These are phyloP conservation scores for Agrenia bidenticulata DNA, from an alignment of 2,888 invertebrate species.

Conservation along the genomic window DNA sequence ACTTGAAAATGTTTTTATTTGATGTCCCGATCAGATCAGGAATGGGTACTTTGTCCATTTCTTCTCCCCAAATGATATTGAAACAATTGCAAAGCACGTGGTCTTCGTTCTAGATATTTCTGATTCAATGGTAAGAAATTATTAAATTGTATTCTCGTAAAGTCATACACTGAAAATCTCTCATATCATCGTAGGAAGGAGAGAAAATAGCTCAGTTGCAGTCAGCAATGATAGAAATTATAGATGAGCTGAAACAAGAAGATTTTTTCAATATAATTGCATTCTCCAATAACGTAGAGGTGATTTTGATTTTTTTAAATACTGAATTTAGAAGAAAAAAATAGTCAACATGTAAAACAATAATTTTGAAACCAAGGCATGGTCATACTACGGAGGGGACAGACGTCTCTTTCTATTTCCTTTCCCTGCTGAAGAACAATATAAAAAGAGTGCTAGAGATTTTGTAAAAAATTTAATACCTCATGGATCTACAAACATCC, in stretches of 20 bases:
- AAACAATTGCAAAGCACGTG: slow-evolving; percentile 55
- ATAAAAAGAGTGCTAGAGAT: slow-evolving; percentile 22
- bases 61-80: slow-evolving; percentile 55
- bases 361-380: background rate
- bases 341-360: background rate
- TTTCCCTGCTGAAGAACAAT: slow-evolving; percentile 21
- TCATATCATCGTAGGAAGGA: slow-evolving; percentile 55
- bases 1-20: too few relatives aligned
- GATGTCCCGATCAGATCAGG: too few relatives aligned
- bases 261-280: slow-evolving; percentile 71
- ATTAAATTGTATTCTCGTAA: too few relatives aligned
- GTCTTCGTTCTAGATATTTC: slow-evolving; percentile 58
- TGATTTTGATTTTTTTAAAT: too few relatives aligned
- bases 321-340: slow-evolving; percentile 15
- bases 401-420: slow-evolving; percentile 20
- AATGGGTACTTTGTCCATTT: slow-evolving; percentile 58
- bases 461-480: slow-evolving; percentile 30
- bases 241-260: slow-evolving; percentile 63
- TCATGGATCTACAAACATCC: slow-evolving; percentile 35
- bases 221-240: slow-evolving; percentile 68
- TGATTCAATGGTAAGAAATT: slow-evolving; percentile 57
- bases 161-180: slow-evolving; percentile 44
- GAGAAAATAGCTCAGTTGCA: slow-evolving; percentile 66
- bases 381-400: slow-evolving; percentile 3
- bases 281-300: slow-evolving; percentile 57